phyloP scores from a whole-genome alignment of 2,113 vertebrate species.

The Bambusicola thoracicus region DNA sequence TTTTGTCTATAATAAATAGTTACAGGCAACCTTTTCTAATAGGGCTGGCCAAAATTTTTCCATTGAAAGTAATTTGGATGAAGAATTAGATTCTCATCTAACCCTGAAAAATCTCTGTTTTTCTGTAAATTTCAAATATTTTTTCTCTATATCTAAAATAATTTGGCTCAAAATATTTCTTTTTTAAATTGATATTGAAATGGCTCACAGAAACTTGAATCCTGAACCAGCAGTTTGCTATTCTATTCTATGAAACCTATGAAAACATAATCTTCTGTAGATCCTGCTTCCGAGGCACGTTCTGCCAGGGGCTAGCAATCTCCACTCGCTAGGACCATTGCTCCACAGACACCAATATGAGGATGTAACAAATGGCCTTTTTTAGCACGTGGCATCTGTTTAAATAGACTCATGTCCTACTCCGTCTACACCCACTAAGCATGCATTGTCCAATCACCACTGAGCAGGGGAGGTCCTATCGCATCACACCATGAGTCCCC shows the following conservation, averaged over 20 bases:
- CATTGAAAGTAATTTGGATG: neutral
- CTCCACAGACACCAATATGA: no score
- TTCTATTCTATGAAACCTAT: neutral
- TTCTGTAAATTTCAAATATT: neutral
- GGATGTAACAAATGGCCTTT: no score
- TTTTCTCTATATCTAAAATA: neutral
- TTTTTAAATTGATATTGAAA: neutral
- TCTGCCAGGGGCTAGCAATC: no score
- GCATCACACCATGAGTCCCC: no score
- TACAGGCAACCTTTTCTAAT: neutral
- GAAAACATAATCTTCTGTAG: neutral
- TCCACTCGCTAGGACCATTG: no score
- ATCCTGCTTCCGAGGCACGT: no score
- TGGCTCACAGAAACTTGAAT: neutral
- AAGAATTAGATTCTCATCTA: neutral
- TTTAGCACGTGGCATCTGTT: no score
- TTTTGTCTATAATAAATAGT: neutral
- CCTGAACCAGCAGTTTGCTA: neutral
- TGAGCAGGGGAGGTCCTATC: no score
- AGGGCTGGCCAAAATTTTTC: neutral
- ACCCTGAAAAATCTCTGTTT: accelerated
- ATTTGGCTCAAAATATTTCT: neutral
- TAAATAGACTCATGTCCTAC: no score
- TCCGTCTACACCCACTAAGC: no score
- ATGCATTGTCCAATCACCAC: no score